Percentiles rank a stretch among this genome's conserved stretches.
phyloP scores from a whole-genome alignment of 2,113 vertebrate species.

The Pseudonaja textilis region DNA sequence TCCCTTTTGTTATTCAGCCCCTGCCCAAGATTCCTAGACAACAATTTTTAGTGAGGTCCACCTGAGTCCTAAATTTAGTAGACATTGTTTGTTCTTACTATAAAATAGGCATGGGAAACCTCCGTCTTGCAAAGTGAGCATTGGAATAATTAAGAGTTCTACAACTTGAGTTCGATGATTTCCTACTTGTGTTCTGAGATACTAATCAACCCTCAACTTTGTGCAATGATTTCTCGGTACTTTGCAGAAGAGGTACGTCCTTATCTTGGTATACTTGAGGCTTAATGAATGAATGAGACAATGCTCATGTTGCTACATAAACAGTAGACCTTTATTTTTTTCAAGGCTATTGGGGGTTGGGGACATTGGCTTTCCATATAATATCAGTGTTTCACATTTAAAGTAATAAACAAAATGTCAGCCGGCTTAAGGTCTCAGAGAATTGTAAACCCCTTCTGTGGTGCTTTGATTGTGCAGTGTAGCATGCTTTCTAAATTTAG shows the following conservation, averaged over 20 bases:
- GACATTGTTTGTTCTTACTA: not conserved
- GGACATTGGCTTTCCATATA: not conserved
- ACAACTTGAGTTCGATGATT: not conserved
- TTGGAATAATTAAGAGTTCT: not conserved
- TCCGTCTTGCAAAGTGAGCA: not conserved
- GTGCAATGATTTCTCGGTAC: not conserved
- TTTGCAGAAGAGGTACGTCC: not conserved
- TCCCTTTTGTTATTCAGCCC: not conserved
- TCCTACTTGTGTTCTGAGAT: not conserved
- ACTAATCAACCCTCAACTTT: not conserved
- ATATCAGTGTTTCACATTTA: not conserved
- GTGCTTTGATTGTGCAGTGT: not conserved
- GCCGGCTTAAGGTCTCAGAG: not conserved
- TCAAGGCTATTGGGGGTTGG: not conserved
- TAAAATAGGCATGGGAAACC: not conserved
- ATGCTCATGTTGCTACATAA: not conserved
- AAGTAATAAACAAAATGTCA: not conserved
- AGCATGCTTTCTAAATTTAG: not conserved
- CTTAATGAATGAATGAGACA: not conserved
- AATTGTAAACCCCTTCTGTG: not conserved
- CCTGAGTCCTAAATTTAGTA: not conserved
- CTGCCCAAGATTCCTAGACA: not conserved
- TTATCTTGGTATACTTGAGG: not conserved
- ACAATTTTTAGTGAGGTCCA: not conserved
- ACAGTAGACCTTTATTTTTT: not conserved